These are phyloP conservation scores for Sciurus carolinensis DNA, from an alignment of 2,797 vertebrate species.

Conservation along the genomic window DNA sequence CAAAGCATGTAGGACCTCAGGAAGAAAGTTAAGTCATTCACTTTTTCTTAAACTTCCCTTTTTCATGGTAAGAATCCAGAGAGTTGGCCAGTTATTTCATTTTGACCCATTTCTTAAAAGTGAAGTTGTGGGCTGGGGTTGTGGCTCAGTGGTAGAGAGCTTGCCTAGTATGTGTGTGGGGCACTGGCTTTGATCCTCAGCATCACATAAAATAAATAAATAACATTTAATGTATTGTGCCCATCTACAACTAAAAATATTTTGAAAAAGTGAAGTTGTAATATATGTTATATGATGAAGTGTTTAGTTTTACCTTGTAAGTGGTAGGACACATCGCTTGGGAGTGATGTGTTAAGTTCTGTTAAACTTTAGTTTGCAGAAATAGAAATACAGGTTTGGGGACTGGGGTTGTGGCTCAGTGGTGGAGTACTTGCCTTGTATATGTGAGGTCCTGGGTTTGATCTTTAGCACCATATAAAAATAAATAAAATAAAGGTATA, in stretches of 20 bases:
- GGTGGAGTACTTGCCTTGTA: too few species aligned
- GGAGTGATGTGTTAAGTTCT: slow-evolving; percentile 57
- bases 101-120: slow-evolving; percentile 70
- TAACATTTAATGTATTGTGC: too few species aligned
- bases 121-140: not conserved
- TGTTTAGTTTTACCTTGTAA: slow-evolving; percentile 36
- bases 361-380: slow-evolving; percentile 50
- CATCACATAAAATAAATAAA: too few species aligned
- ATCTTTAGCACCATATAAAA: too few species aligned
- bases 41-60: slow-evolving; percentile 62
- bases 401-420: too few species aligned
- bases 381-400: not conserved
- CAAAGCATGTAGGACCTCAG: not conserved
- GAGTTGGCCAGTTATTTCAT: slow-evolving; percentile 44
- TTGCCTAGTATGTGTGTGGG: too few species aligned
- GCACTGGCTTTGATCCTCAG: too few species aligned
- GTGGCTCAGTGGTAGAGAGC: too few species aligned
- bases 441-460: too few species aligned
- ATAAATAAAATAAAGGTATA: too few species aligned
- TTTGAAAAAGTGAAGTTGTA: not conserved
- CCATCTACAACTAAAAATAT: too few species aligned
- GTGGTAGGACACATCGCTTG: not conserved
- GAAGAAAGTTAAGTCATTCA: slow-evolving; percentile 56
- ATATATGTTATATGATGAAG: not conserved
- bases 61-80: slow-evolving; percentile 46